A percentile compares a stretch with the other conserved stretches of the same genome.
These are phyloP conservation scores for Artemia sinica DNA, from an alignment of 2,888 invertebrate genomes.

Conservation along the genomic window DNA sequence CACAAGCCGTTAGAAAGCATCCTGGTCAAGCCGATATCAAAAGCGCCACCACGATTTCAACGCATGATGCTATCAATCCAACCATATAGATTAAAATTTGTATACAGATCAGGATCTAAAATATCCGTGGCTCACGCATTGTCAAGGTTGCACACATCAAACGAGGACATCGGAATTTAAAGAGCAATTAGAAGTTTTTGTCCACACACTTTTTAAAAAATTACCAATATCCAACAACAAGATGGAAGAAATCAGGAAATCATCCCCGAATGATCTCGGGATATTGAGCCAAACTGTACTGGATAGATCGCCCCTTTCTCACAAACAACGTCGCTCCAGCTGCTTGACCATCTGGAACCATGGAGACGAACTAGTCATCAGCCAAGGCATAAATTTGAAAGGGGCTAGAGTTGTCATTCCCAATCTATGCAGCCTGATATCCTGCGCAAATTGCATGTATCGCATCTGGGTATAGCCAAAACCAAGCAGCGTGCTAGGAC, in stretches of 20 bases:
- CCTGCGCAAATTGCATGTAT: background rate
- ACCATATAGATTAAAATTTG: background rate
- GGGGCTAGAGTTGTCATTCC: background rate
- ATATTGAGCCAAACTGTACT: background rate
- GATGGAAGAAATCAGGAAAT: too few species aligned
- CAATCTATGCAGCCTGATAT: background rate
- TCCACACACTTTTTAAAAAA: background rate
- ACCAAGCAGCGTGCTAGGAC: background rate
- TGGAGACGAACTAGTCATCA: background rate
- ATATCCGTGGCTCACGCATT: background rate
- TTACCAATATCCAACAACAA: background rate
- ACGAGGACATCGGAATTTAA: background rate
- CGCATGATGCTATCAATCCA: background rate
- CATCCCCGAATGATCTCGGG: too few species aligned
- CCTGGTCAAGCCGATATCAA: background rate
- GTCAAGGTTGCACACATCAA: background rate
- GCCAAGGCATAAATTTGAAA: background rate
- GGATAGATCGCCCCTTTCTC: background rate
- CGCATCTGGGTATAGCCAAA: background rate
- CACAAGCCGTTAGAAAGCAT: conserved; percentile 6
- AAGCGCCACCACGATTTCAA: background rate
- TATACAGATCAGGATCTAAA: background rate
- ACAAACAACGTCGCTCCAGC: background rate
- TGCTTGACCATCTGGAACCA: background rate
- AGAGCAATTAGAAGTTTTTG: background rate